Evolutionary conservation across 2,888 invertebrate genomes (phyloP).

Genomic region (Branchipolynoe longqiensis): DNA sequence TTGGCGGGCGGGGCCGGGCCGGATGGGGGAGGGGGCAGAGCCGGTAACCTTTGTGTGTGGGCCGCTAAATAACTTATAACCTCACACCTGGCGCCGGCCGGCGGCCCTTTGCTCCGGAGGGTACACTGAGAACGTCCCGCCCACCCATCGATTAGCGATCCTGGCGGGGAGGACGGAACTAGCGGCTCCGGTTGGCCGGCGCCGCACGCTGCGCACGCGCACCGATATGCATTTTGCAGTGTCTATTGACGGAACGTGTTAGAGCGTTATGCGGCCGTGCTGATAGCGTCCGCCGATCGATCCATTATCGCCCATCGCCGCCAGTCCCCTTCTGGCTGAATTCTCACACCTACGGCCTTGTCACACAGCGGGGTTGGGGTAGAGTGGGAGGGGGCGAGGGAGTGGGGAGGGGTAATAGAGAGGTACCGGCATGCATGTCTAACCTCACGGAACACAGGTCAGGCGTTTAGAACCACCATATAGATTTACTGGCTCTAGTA

Average conservation of each 20-base stretch:
- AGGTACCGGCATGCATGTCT: no score
- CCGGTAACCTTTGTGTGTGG: conserved; percentile 26
- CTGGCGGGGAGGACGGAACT: conserved; percentile 32
- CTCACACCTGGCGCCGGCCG: conserved; percentile 18
- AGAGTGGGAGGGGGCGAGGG: no score
- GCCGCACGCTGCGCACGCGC: conserved; percentile 4
- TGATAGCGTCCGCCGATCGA: conserved; percentile 29
- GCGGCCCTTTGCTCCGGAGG: conserved; percentile 23
- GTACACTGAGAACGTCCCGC: conserved; percentile 47
- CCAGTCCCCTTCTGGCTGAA: not conserved
- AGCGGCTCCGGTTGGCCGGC: conserved; percentile 17
- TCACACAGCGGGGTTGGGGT: no score
- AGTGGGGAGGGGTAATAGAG: no score
- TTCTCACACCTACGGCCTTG: not conserved
- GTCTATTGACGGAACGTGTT: conserved; percentile 46
- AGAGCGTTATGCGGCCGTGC: not conserved
- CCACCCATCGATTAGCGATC: conserved; percentile 49
- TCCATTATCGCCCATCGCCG: conserved; percentile 41
- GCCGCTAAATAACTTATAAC: conserved; percentile 14
- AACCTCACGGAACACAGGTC: no score
- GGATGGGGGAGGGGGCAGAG: not conserved
- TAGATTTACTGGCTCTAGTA: no score
- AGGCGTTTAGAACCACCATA: no score
- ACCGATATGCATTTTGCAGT: conserved; percentile 40
- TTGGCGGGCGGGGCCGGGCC: not conserved